A percentile compares a stretch with the other conserved stretches of the same genome.
phyloP scores from a whole-genome alignment of 2,113 vertebrate species.

The Microcebus griseorufus region DNA sequence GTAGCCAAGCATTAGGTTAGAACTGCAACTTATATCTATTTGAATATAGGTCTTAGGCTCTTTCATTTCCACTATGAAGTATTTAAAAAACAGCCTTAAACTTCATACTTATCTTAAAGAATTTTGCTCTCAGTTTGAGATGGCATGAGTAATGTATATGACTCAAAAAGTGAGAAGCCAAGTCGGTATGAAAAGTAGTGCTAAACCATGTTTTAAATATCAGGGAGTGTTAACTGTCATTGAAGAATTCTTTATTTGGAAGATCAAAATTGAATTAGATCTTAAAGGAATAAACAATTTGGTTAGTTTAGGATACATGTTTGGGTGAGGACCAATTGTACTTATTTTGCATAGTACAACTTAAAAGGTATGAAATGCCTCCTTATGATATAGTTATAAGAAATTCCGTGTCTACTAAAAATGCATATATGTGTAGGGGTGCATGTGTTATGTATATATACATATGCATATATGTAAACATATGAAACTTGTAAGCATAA shows the following conservation, averaged over 20 bases:
- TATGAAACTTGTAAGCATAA: neutral
- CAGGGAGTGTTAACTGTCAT: slow-evolving; percentile 40
- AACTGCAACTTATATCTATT: neutral
- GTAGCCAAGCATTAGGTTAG: neutral
- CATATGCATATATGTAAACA: neutral
- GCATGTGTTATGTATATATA: neutral
- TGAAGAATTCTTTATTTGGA: slow-evolving; percentile 53
- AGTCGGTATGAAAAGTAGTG: slow-evolving; percentile 44
- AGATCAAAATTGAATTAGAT: slow-evolving; percentile 46
- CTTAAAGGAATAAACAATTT: slow-evolving; percentile 47
- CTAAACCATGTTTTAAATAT: slow-evolving; percentile 68
- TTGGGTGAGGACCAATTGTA: neutral
- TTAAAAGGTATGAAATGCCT: neutral
- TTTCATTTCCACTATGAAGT: neutral
- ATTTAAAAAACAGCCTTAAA: slow-evolving; percentile 13
- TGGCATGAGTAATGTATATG: slow-evolving; percentile 59
- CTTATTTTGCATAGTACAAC: neutral
- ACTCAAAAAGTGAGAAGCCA: slow-evolving; percentile 61
- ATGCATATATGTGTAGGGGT: neutral
- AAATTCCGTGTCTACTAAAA: neutral
- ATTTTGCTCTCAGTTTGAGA: neutral
- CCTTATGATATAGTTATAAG: neutral
- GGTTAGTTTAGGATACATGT: neutral
- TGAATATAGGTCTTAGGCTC: neutral
- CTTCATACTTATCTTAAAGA: slow-evolving; percentile 14